Evolutionary conservation across 2,797 vertebrate genomes (phyloP).

Genomic region (Onychomys arenicola): DNA sequence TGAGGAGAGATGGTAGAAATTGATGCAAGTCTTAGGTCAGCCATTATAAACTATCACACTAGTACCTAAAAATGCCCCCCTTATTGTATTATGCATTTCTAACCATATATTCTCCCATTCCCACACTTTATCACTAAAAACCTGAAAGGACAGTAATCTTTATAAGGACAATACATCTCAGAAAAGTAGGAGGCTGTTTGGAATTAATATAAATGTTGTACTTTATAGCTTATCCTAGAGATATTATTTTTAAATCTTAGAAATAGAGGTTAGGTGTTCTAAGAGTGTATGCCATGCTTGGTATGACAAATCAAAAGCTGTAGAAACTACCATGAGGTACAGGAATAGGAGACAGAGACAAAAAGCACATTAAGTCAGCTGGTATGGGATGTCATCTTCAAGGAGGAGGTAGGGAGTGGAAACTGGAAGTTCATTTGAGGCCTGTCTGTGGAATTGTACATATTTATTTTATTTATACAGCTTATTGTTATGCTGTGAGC

Average conservation of each 20-base stretch:
- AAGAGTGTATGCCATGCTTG: neutral
- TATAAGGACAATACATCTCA: conserved; percentile 1
- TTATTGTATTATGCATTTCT: neutral
- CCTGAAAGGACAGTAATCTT: neutral
- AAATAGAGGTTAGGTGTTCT: neutral
- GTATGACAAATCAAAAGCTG: neutral
- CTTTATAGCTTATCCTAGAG: neutral
- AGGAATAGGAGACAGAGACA: neutral
- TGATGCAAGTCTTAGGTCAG: neutral
- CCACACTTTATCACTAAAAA: neutral
- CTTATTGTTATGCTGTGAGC: neutral
- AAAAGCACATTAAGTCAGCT: neutral
- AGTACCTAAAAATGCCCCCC: neutral
- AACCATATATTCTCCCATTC: neutral
- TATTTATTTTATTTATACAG: conserved; percentile 39
- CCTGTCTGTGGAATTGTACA: neutral
- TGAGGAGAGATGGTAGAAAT: neutral
- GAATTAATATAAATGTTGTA: neutral
- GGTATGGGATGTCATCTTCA: neutral
- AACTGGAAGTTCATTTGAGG: conserved; percentile 10
- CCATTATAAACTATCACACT: neutral
- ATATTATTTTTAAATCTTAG: neutral
- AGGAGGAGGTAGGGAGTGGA: neutral
- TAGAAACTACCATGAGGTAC: neutral
- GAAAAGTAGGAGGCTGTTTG: neutral